Evolutionary conservation across 2,113 vertebrate species (phyloP).

Genomic region (Microcebus ravelobensis): DNA sequence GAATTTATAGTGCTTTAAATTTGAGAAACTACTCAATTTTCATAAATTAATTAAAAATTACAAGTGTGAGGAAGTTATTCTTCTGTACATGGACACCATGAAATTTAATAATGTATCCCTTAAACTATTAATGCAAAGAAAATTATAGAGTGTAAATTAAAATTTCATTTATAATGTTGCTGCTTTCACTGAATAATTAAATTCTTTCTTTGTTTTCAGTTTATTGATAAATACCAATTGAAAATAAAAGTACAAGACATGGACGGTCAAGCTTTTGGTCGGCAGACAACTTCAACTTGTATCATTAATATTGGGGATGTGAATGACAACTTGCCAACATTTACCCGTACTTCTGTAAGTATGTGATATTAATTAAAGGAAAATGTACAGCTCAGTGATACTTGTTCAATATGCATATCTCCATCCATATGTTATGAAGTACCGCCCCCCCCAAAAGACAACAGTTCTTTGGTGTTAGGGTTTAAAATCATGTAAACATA

Average conservation of each 20-base stretch:
- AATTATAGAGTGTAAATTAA: neutral
- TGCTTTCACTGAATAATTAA: neutral
- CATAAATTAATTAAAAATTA: neutral
- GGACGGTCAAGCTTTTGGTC: slow-evolving; percentile 83
- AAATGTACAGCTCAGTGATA: neutral
- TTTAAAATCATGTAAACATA: neutral
- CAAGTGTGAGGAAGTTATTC: neutral
- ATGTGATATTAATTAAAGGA: neutral
- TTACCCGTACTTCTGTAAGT: slow-evolving; percentile 88
- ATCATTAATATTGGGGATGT: slow-evolving; percentile 86
- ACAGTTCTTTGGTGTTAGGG: neutral
- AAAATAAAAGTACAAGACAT: slow-evolving; percentile 89
- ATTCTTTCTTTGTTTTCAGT: slow-evolving; percentile 82
- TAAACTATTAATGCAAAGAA: neutral
- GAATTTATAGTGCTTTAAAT: neutral
- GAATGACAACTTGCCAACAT: slow-evolving; percentile 92
- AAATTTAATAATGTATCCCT: neutral
- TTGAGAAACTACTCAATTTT: slow-evolving; percentile 31
- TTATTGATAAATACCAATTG: slow-evolving; percentile 80
- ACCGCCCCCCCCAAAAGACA: neutral
- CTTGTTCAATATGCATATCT: neutral
- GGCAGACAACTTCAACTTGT: slow-evolving; percentile 87
- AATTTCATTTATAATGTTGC: neutral
- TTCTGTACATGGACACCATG: neutral
- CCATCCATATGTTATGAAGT: neutral